phyloP scores from a whole-genome alignment of 2,113 vertebrate species.

The Gnathonemus echidnorhynchus region DNA sequence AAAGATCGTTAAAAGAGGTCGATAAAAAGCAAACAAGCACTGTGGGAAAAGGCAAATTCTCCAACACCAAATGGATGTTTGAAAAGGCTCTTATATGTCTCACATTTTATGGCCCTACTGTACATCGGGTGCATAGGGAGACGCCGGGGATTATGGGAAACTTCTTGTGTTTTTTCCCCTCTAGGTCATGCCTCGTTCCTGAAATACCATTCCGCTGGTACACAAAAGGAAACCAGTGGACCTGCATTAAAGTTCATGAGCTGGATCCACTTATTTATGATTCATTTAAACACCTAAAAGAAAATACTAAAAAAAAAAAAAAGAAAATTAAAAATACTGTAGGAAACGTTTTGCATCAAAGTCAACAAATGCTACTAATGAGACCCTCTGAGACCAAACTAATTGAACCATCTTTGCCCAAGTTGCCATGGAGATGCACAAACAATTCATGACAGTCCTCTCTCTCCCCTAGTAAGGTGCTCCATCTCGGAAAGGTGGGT shows the following conservation, averaged over 20 bases:
- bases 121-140: neutral
- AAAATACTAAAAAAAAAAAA: neutral
- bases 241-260: neutral
- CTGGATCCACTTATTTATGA: constrained; percentile 9
- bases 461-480: neutral
- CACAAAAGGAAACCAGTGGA: neutral
- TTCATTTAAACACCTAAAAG: neutral
- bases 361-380: constrained; percentile 21
- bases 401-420: constrained; percentile 1
- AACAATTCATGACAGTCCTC: constrained; percentile 7
- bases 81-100: constrained; percentile 31
- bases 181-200: neutral
- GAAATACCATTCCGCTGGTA: neutral
- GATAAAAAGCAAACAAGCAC: constrained; percentile 20
- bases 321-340: neutral
- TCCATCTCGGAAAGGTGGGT: neutral
- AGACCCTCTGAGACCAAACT: constrained; percentile 9
- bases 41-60: constrained; percentile 35
- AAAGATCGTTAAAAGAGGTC: constrained; percentile 13
- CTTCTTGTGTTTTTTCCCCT: neutral
- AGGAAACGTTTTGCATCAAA: constrained; percentile 18
- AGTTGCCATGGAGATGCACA: constrained; percentile 20
- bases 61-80: constrained; percentile 34
- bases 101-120: neutral
- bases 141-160: neutral